Conservation (phyloP, 1,140 invertebrate species). For the Drosophila paulistorum region DNA sequence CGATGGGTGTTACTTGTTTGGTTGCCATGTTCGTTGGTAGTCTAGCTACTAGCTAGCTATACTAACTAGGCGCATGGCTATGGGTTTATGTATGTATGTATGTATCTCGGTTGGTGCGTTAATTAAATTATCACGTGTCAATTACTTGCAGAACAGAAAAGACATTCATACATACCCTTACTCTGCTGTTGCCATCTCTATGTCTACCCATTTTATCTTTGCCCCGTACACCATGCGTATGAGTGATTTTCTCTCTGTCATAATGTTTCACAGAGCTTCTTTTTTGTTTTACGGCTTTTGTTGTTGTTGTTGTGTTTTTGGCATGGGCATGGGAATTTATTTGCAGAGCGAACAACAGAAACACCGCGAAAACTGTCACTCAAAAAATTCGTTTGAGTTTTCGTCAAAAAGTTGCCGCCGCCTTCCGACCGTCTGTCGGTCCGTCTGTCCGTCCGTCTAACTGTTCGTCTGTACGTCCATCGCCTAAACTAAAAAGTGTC, state of each 20-base stretch:
- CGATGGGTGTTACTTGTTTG: conserved; percentile 50
- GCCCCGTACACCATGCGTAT: conserved; percentile 58
- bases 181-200: background rate
- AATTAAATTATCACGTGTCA: conserved; percentile 81
- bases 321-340: conserved; percentile 24
- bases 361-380: conserved; percentile 45
- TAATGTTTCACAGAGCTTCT: conserved; percentile 44
- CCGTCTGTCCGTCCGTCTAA: background rate
- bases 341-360: conserved; percentile 22
- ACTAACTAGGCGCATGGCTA: conserved; percentile 23
- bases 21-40: conserved; percentile 7
- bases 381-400: conserved; percentile 65
- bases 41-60: conserved; percentile 32
- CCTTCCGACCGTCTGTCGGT: conserved; percentile 12
- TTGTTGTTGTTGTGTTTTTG: too few species aligned
- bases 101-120: conserved; percentile 52
- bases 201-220: conserved; percentile 35
- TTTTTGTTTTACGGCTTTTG: conserved; percentile 1
- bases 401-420: conserved; percentile 50
- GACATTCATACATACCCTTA: background rate
- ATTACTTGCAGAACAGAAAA: conserved; percentile 59
- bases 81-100: background rate
- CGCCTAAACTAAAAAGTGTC: conserved; percentile 41
- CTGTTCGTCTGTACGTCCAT: background rate
- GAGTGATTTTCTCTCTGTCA: conserved; percentile 59